Conservation (phyloP, 2,888 invertebrate genomes). For the Euplagia quadripunctaria region DNA sequence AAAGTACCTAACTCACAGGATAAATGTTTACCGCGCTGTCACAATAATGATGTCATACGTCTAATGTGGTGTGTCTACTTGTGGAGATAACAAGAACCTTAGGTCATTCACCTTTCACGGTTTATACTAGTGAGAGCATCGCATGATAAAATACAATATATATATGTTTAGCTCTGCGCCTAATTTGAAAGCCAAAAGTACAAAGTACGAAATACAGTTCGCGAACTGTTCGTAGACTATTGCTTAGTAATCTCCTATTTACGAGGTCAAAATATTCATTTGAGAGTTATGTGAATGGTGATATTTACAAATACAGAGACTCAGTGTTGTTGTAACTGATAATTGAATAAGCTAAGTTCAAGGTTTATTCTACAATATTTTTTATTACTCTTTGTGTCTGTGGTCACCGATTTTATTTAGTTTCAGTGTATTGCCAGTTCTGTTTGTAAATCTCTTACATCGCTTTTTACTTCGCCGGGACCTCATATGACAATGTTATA, state of each 20-base stretch:
- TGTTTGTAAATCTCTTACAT: neutral
- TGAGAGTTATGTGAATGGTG: slow-evolving; percentile 44
- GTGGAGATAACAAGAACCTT: slow-evolving; percentile 73
- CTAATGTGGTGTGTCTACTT: slow-evolving; percentile 77
- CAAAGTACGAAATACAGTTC: slow-evolving; percentile 60
- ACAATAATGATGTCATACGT: slow-evolving; percentile 81
- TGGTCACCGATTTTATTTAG: neutral
- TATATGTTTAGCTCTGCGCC: slow-evolving; percentile 65
- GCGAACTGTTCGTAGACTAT: slow-evolving; percentile 63
- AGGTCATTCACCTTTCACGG: slow-evolving; percentile 76
- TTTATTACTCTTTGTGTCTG: neutral
- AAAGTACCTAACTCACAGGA: slow-evolving; percentile 54
- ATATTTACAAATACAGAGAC: neutral
- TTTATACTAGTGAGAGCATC: slow-evolving; percentile 68
- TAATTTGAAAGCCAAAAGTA: slow-evolving; percentile 75
- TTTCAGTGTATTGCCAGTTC: neutral
- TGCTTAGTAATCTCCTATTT: slow-evolving; percentile 63
- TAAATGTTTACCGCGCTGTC: slow-evolving; percentile 68
- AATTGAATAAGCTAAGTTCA: slow-evolving; percentile 1
- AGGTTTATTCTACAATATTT: neutral
- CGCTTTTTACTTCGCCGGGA: neutral
- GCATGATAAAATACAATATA: slow-evolving; percentile 75
- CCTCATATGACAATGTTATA: neutral
- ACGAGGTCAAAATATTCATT: slow-evolving; percentile 58
- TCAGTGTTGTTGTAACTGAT: neutral